phyloP scores from a whole-genome alignment of 2,888 invertebrate species.

The Aquatica leii region DNA sequence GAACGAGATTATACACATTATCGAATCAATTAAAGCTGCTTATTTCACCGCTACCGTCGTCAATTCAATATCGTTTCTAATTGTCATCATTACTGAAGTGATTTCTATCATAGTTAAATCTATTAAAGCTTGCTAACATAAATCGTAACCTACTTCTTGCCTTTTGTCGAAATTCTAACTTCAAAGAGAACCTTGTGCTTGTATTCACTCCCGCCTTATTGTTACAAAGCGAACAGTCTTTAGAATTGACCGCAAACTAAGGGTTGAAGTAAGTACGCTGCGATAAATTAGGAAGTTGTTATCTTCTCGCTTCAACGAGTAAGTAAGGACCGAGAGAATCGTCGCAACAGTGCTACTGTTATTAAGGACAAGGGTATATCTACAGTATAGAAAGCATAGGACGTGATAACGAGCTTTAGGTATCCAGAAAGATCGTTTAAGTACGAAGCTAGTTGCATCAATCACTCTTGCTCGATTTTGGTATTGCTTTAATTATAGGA shows the following conservation, averaged over 20 bases:
- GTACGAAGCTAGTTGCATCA: conserved; percentile 14
- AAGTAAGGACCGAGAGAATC: conserved; percentile 19
- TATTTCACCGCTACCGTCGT: not conserved
- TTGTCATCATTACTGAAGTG: conserved; percentile 1
- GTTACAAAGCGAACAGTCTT: conserved; percentile 19
- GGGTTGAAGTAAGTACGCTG: conserved; percentile 17
- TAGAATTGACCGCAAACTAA: conserved; percentile 28
- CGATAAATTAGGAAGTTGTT: conserved; percentile 33
- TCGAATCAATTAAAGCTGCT: not conserved
- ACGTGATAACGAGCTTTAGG: conserved; percentile 25
- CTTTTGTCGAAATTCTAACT: conserved; percentile 26
- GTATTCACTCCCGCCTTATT: conserved; percentile 20
- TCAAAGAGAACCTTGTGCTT: conserved; percentile 27
- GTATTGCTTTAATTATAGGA: conserved; percentile 15
- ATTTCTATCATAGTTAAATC: conserved; percentile 19
- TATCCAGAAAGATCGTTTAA: conserved; percentile 18
- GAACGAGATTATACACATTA: not conserved
- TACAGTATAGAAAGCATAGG: conserved; percentile 20
- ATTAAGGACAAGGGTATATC: conserved; percentile 23
- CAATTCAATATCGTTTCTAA: not conserved
- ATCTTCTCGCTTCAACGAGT: conserved; percentile 26
- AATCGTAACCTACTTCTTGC: conserved; percentile 20
- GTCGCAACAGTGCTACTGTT: conserved; percentile 23
- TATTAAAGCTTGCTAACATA: conserved; percentile 10
- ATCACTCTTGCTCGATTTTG: conserved; percentile 17